Conservation (phyloP, 2,113 vertebrate genomes). For the Tragelaphus scriptus region DNA sequence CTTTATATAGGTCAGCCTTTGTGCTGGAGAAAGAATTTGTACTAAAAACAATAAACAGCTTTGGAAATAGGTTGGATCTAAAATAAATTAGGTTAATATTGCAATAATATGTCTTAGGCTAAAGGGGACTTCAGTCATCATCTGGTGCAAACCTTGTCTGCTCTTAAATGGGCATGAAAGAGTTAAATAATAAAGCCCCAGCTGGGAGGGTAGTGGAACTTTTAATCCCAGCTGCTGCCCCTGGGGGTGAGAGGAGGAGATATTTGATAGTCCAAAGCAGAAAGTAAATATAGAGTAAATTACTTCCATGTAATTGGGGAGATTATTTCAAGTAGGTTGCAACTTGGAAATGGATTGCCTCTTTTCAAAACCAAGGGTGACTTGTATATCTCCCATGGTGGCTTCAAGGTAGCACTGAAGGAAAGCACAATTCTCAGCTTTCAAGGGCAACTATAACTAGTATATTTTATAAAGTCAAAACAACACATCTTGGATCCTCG, state of each 20-base stretch:
- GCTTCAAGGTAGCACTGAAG: constrained; percentile 20
- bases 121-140: neutral
- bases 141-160: neutral
- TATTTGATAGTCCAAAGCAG: constrained; percentile 70
- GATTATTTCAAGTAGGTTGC: constrained; percentile 72
- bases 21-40: neutral
- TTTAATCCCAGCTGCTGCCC: constrained; percentile 67
- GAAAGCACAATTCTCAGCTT: neutral
- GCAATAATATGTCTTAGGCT: neutral
- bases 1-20: constrained; percentile 1
- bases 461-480: neutral
- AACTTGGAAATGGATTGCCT: constrained; percentile 66
- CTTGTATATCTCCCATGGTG: constrained; percentile 26
- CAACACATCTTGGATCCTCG: neutral
- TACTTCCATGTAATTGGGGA: constrained; percentile 73
- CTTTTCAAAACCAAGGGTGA: constrained; percentile 57
- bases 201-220: constrained; percentile 38
- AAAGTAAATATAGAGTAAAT: constrained; percentile 73
- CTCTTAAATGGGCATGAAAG: neutral
- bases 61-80: constrained; percentile 16
- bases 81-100: constrained; percentile 22
- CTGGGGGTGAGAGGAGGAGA: constrained; percentile 65
- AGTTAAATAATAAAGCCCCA: constrained; percentile 58
- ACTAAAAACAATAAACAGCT: constrained; percentile 27
- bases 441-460: neutral